These are phyloP conservation scores for Thalassoma bifasciatum DNA, from an alignment of 2,113 vertebrate genomes.

Conservation along the genomic window DNA sequence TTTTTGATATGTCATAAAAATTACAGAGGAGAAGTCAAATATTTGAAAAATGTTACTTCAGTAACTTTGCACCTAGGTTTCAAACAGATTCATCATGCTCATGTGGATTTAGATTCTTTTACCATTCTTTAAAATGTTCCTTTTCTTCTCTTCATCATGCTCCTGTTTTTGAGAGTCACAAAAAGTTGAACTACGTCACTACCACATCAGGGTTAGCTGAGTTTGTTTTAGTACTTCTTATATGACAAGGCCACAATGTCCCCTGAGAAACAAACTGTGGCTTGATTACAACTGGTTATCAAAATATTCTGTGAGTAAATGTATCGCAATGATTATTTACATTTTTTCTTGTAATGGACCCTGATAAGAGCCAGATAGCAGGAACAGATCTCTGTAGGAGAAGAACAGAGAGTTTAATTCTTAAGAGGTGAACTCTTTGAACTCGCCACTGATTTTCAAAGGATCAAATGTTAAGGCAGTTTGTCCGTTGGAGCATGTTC, in stretches of 20 bases:
- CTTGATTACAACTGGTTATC: slow-evolving; percentile 13
- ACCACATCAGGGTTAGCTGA: neutral
- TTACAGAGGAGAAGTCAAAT: too few species aligned
- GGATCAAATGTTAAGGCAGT: neutral
- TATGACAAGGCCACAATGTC: neutral
- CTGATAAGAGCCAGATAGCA: neutral
- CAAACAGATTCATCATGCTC: too few species aligned
- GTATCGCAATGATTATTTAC: neutral
- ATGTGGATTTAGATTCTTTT: neutral
- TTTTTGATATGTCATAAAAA: too few species aligned
- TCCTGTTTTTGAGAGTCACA: neutral
- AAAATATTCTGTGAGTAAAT: neutral
- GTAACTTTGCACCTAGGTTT: too few species aligned
- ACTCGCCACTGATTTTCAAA: neutral
- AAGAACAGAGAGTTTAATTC: slow-evolving; percentile 27
- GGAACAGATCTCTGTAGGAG: neutral
- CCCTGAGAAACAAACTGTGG: slow-evolving; percentile 10
- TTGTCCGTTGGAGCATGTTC: slow-evolving; percentile 12
- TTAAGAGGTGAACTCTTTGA: neutral
- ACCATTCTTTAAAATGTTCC: neutral
- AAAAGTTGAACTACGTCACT: too few species aligned
- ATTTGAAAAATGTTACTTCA: too few species aligned
- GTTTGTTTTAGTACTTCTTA: slow-evolving; percentile 12
- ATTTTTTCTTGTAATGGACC: neutral
- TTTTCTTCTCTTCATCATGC: neutral